A percentile compares a stretch with the other conserved stretches of the same genome.
These are phyloP conservation scores for Tipula confusa DNA, from an alignment of 2,888 invertebrate species.

Conservation along the genomic window DNA sequence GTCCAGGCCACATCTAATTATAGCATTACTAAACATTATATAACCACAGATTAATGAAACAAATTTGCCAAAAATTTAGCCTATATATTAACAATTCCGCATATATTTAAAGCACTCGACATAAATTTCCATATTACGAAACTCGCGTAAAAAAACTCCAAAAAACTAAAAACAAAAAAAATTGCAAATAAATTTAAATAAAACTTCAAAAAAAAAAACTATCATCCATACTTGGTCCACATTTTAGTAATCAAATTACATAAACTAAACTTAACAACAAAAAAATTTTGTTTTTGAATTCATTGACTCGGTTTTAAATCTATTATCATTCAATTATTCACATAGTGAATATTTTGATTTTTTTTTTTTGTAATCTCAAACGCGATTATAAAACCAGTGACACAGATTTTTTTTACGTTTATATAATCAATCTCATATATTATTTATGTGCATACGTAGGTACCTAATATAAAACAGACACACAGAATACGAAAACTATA, in stretches of 20 bases:
- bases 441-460: not conserved
- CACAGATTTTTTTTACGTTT: conserved; percentile 16
- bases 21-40: too few species aligned
- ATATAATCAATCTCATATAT: not conserved
- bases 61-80: too few species aligned
- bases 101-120: too few species aligned
- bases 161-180: too few species aligned
- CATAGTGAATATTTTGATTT: not conserved
- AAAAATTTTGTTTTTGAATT: not conserved
- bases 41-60: too few species aligned
- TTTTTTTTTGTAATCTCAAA: not conserved
- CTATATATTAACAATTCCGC: too few species aligned
- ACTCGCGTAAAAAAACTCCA: too few species aligned
- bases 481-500: not conserved
- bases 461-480: not conserved
- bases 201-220: not conserved
- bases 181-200: not conserved
- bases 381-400: conserved; percentile 20
- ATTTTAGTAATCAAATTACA: conserved; percentile 9
- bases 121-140: too few species aligned
- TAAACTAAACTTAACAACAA: not conserved
- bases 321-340: conserved; percentile 20
- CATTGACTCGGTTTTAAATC: conserved; percentile 6
- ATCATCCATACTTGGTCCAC: not conserved
- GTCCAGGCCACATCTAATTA: too few species aligned